Evolutionary conservation across 2,113 vertebrate species (phyloP).

Genomic region (Anoplopoma fimbria): DNA sequence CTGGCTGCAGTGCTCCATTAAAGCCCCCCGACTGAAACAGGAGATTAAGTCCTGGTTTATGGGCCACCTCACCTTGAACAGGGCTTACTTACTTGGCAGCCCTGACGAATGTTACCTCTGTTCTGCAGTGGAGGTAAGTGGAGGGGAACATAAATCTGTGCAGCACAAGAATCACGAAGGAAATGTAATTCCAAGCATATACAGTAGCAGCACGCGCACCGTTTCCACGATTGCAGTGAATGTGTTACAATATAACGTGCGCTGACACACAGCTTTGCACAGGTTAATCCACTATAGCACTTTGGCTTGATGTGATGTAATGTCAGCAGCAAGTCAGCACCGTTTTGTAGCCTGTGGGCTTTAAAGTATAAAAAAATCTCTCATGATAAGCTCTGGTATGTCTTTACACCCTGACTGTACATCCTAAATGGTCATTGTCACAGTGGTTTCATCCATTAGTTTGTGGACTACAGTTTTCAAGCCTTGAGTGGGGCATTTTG

Average conservation of each 20-base stretch:
- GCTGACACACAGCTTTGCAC: neutral
- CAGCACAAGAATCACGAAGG: neutral
- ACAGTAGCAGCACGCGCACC: neutral
- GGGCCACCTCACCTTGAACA: slow-evolving; percentile 42
- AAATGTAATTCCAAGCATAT: slow-evolving; percentile 2
- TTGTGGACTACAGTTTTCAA: neutral
- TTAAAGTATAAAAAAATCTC: neutral
- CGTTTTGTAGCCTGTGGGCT: neutral
- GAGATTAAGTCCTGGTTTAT: neutral
- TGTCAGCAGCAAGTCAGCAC: neutral
- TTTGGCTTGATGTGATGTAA: neutral
- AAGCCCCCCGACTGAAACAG: neutral
- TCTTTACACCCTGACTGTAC: neutral
- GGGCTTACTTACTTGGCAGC: slow-evolving; percentile 9
- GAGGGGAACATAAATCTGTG: slow-evolving; percentile 32
- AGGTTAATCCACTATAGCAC: neutral
- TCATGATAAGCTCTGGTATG: neutral
- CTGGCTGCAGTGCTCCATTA: neutral
- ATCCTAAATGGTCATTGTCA: no score
- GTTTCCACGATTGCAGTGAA: neutral
- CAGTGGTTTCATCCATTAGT: neutral
- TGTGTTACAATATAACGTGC: neutral
- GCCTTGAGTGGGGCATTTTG: neutral
- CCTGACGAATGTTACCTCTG: slow-evolving; percentile 19
- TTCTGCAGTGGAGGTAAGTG: neutral